Evolutionary conservation across 2,888 invertebrate species (phyloP), one percentile per base, ranked within the genome.

Genomic region (Brachylomia viminalis): DNA sequence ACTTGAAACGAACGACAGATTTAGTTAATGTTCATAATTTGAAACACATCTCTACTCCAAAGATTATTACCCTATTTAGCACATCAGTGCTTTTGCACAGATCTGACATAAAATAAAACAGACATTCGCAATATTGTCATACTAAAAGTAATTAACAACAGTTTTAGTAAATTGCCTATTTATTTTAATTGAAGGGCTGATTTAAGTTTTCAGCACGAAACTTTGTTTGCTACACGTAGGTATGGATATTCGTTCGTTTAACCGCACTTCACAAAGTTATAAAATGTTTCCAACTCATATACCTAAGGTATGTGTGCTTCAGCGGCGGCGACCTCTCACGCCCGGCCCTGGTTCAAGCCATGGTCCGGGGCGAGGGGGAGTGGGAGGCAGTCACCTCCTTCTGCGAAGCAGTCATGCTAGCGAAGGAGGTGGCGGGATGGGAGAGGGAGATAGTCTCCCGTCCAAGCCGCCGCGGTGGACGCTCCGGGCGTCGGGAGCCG

Each of bases 61-160:
- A n/a, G n/a, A n/a, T n/a, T n/a, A 77, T 20, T 54, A 62, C 17
- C 3, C 23, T 8, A 42, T 42, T 66, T 42, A 17, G n/a, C 27
- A 47, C 30, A 33, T 20, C 6, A 33, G 38, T 23, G 49, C 7
- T 49, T 78, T 42, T 42, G 15, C 2, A 7, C 4, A 52, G 13
- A 45, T 30, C 11, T 45, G 5, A 23, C 3, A 49, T 54, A 11
- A 62, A 73, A 33, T 67, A 10, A 56, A 42, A 65, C 59, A 61
- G 4, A 59, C 8, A 42, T 4, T 38, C 20, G 52, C 56, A 27
- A 45, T 42, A n/a, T 4, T 23, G 11, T 33, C 23, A 47, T 45
- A 52, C 49, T 49, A 49, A 81, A 75, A 52, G 33, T 38, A 76
- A 81, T 82, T 61, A 61, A n/a, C 42, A 49, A 38, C 56, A 56